phyloP scores from a whole-genome alignment of 2,888 invertebrate species.

The Plutella xylostella region DNA sequence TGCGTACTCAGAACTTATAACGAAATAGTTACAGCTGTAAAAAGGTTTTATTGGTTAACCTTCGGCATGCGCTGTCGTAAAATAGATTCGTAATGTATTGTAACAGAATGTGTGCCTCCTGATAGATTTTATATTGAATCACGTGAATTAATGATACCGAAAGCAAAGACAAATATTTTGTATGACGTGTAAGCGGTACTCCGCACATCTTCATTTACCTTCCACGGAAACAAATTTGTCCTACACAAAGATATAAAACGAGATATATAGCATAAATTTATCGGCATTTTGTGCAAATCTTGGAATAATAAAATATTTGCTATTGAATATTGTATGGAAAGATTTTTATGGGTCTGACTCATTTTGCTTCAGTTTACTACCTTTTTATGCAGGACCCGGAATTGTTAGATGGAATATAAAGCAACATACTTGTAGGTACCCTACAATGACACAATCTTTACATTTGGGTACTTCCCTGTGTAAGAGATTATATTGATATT shows the following conservation, averaged over 20 bases:
- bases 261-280: slow-evolving; percentile 60
- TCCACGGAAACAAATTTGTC: slow-evolving; percentile 65
- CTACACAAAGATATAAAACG: slow-evolving; percentile 59
- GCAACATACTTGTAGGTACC: slow-evolving; percentile 27
- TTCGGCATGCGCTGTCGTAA: slow-evolving; percentile 64
- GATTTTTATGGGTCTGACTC: slow-evolving; percentile 59
- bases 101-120: slow-evolving; percentile 37
- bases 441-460: no score
- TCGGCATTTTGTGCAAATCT: slow-evolving; percentile 65
- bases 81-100: slow-evolving; percentile 67
- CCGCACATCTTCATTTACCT: no score
- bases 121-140: neutral
- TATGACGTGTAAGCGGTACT: slow-evolving; percentile 64
- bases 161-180: slow-evolving; percentile 18
- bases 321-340: slow-evolving; percentile 67
- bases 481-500: no score
- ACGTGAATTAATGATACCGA: slow-evolving; percentile 1
- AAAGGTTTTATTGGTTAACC: slow-evolving; percentile 70
- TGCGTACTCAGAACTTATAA: slow-evolving; percentile 67
- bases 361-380: slow-evolving; percentile 59
- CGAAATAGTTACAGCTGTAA: slow-evolving; percentile 69
- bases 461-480: no score
- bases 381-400: slow-evolving; percentile 50
- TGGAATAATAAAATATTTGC: slow-evolving; percentile 66
- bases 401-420: slow-evolving; percentile 34